Evolutionary conservation across 2,888 invertebrate genomes (phyloP).

Genomic region (Podabrus alpinus): DNA sequence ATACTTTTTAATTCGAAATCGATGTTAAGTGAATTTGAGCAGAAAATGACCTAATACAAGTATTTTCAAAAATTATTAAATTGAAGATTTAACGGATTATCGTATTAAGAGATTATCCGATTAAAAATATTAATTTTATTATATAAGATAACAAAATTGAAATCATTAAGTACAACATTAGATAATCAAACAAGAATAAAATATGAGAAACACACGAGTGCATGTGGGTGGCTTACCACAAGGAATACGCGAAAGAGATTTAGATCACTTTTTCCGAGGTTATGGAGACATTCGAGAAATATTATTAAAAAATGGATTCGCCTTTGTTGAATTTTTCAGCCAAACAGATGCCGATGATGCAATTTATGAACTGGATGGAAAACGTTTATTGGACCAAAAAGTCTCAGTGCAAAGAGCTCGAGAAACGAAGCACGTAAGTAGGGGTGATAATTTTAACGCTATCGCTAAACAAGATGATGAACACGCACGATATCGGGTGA

Average conservation of each 20-base stretch:
- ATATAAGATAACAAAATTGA: too few species aligned
- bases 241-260: background rate
- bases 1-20: too few species aligned
- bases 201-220: background rate
- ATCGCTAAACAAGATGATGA: background rate
- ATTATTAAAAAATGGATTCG: background rate
- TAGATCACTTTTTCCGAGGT: background rate
- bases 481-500: background rate
- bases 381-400: background rate
- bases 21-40: too few species aligned
- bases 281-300: background rate
- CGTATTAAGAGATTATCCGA: too few species aligned
- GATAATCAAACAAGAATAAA: too few species aligned
- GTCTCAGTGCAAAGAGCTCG: background rate
- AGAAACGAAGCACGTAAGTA: background rate
- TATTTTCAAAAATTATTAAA: too few species aligned
- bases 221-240: background rate
- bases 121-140: too few species aligned
- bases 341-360: background rate
- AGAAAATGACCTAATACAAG: too few species aligned
- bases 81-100: too few species aligned
- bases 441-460: accelerated
- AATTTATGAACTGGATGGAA: background rate
- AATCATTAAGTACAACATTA: too few species aligned
- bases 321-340: background rate